Percentiles rank a stretch among this genome's conserved stretches.
phyloP scores from a whole-genome alignment of 2,797 vertebrate genomes.

The Siniperca obscura region DNA sequence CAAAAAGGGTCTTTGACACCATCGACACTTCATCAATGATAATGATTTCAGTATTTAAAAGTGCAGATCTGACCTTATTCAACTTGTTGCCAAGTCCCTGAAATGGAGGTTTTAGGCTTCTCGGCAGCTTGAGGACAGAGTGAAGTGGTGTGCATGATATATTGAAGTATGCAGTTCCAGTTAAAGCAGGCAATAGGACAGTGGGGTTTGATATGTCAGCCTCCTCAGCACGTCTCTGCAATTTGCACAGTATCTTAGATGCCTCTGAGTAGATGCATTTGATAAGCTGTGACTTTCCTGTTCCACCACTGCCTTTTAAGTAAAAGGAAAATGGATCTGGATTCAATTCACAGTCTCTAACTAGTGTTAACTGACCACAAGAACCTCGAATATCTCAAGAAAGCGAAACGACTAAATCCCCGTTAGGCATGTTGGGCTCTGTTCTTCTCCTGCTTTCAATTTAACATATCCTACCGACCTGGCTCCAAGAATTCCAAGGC shows the following conservation, averaged over 20 bases:
- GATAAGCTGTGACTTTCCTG: not conserved
- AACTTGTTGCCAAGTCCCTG: constrained; percentile 15
- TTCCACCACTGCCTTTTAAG: not conserved
- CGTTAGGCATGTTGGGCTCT: too few species aligned
- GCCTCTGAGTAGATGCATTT: too few species aligned
- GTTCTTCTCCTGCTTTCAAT: too few species aligned
- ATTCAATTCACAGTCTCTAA: constrained; percentile 1
- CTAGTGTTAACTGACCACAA: too few species aligned
- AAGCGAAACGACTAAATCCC: too few species aligned
- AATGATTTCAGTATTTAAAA: constrained; percentile 45
- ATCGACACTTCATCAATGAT: constrained; percentile 37
- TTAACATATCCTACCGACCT: too few species aligned
- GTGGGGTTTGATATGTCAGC: not conserved
- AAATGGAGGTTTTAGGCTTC: constrained; percentile 1
- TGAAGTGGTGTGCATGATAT: constrained; percentile 10
- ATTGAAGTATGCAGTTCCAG: constrained; percentile 58
- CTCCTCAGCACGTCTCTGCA: too few species aligned
- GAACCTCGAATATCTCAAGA: too few species aligned
- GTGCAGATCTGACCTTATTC: constrained; percentile 9
- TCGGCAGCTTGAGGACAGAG: constrained; percentile 8
- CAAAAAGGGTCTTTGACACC: too few species aligned
- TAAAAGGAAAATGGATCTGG: constrained; percentile 4
- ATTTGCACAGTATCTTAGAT: too few species aligned
- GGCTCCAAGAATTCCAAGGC: too few species aligned
- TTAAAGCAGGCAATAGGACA: constrained; percentile 54